phyloP scores from a whole-genome alignment of 2,113 vertebrate genomes.

The Trichomycterus rosablanca region DNA sequence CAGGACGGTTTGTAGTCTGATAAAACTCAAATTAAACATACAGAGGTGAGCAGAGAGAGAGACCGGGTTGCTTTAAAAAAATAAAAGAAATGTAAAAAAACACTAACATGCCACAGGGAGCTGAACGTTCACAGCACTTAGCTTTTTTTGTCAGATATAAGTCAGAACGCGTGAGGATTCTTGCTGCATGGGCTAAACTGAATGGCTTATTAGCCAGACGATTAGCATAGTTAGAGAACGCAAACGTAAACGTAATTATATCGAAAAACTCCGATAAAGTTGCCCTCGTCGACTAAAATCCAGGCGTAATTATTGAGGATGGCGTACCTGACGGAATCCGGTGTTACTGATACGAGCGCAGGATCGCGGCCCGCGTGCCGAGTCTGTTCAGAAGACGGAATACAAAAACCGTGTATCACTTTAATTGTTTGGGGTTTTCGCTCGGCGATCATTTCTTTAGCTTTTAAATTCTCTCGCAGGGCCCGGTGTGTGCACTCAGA shows the following conservation, averaged over 20 bases:
- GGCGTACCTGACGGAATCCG: constrained; percentile 4
- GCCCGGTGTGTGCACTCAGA: constrained; percentile 23
- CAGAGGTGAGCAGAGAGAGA: not conserved
- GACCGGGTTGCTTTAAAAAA: not conserved
- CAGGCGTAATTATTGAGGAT: constrained; percentile 24
- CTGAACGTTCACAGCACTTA: not conserved
- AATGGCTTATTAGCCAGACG: constrained; percentile 22
- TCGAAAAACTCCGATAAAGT: not conserved
- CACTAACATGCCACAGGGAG: not conserved
- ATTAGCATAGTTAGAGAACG: constrained; percentile 29
- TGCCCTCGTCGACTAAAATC: constrained; percentile 3
- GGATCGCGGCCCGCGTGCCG: not conserved
- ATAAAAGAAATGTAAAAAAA: too few species aligned
- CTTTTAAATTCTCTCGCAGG: constrained; percentile 34
- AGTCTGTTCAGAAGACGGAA: not conserved
- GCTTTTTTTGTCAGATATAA: not conserved
- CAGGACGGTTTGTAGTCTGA: too few species aligned
- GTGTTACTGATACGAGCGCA: constrained; percentile 26
- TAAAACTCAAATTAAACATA: too few species aligned
- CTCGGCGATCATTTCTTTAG: constrained; percentile 17
- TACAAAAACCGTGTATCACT: constrained; percentile 7
- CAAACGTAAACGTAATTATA: not conserved
- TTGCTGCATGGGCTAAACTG: constrained; percentile 21
- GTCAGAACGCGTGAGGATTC: not conserved
- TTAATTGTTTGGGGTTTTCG: constrained; percentile 34